Evolutionary conservation across 2,888 invertebrate genomes (phyloP).

Genomic region (Eupithecia tripunctaria): DNA sequence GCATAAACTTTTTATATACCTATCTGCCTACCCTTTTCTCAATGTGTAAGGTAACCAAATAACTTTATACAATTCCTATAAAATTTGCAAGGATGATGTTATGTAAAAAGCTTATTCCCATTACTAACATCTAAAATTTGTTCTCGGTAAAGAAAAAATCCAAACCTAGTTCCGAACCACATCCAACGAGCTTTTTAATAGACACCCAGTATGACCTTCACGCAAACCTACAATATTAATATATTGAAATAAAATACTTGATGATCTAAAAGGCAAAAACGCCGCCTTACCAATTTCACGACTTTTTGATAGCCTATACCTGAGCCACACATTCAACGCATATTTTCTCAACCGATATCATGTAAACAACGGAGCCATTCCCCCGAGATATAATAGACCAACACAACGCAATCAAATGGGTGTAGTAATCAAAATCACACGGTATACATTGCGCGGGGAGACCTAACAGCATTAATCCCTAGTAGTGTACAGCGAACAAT

Average conservation of each 20-base stretch:
- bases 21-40: too few species aligned
- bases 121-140: too few species aligned
- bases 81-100: too few species aligned
- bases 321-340: slow-evolving; percentile 30
- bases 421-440: slow-evolving; percentile 59
- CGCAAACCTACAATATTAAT: neutral
- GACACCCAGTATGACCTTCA: neutral
- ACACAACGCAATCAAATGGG: slow-evolving; percentile 58
- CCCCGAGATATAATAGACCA: slow-evolving; percentile 54
- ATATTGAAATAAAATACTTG: neutral
- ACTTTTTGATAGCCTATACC: slow-evolving; percentile 15
- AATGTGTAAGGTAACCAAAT: too few species aligned
- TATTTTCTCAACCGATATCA: slow-evolving; percentile 45
- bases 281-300: neutral
- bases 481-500: slow-evolving; percentile 65
- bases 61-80: too few species aligned
- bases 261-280: neutral
- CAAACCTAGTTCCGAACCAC: too few species aligned
- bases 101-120: too few species aligned
- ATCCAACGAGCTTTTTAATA: too few species aligned
- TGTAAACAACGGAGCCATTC: slow-evolving; percentile 45
- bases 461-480: slow-evolving; percentile 50
- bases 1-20: too few species aligned
- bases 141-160: too few species aligned
- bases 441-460: slow-evolving; percentile 60